Conservation (phyloP, 2,113 vertebrate species). For the Acanthochromis polyacanthus region DNA sequence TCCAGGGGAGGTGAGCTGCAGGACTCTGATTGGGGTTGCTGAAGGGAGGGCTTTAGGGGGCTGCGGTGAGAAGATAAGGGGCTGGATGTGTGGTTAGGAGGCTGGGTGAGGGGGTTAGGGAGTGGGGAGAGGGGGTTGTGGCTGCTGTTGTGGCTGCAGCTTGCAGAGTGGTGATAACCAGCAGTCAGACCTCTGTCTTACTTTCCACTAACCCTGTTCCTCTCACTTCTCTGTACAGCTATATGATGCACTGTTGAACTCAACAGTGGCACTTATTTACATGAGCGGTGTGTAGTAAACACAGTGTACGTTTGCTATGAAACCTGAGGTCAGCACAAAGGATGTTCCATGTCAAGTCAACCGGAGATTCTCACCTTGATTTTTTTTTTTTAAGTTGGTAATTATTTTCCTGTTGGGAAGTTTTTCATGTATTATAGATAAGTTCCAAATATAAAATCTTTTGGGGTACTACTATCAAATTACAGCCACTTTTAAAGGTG, state of each 20-base stretch:
- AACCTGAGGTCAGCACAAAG: slow-evolving; percentile 9
- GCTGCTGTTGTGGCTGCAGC: slow-evolving; percentile 69
- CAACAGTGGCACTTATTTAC: slow-evolving; percentile 50
- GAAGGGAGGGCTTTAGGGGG: slow-evolving; percentile 76
- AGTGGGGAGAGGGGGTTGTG: slow-evolving; percentile 20
- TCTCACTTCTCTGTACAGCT: slow-evolving; percentile 34
- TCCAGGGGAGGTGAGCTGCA: slow-evolving; percentile 52
- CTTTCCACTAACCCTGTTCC: slow-evolving; percentile 48
- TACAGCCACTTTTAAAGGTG: too few species aligned
- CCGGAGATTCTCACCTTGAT: too few species aligned
- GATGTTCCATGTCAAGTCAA: too few species aligned
- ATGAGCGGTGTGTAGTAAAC: slow-evolving; percentile 24
- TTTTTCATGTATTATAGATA: too few species aligned
- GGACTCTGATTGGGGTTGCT: slow-evolving; percentile 71
- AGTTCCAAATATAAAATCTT: too few species aligned
- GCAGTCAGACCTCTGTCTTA: slow-evolving; percentile 61
- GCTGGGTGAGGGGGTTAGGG: slow-evolving; percentile 30
- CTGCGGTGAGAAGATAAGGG: slow-evolving; percentile 79
- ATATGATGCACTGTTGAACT: slow-evolving; percentile 51
- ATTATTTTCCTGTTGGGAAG: too few species aligned
- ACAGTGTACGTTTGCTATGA: slow-evolving; percentile 12
- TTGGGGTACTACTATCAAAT: too few species aligned
- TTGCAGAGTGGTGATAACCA: slow-evolving; percentile 77
- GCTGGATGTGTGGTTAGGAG: slow-evolving; percentile 68
- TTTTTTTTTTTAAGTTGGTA: too few species aligned